Evolutionary conservation across 2,888 invertebrate species (phyloP).

Genomic region (Patella pellucida): DNA sequence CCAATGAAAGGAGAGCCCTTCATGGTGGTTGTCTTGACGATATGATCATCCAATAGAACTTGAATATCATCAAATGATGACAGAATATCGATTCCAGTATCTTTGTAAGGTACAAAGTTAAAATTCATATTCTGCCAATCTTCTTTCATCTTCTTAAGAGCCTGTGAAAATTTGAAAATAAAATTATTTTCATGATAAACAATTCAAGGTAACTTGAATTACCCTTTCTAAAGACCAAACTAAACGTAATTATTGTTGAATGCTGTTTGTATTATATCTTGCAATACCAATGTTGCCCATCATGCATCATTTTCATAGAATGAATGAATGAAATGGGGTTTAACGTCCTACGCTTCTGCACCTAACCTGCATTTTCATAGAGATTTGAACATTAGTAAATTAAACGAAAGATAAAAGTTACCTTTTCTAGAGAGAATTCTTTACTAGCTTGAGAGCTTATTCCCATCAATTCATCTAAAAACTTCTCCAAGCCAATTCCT

Average conservation of each 20-base stretch:
- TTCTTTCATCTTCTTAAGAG: conserved; percentile 67
- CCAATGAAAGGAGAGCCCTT: conserved; percentile 70
- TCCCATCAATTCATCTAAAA: conserved; percentile 63
- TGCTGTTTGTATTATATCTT: no score
- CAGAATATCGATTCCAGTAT: conserved; percentile 65
- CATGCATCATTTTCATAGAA: no score
- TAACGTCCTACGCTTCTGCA: no score
- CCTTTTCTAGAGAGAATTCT: conserved; percentile 70
- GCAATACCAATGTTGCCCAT: no score
- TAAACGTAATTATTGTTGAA: no score
- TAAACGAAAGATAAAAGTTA: conserved; percentile 28
- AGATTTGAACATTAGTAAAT: neutral
- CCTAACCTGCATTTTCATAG: no score
- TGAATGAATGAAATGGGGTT: no score
- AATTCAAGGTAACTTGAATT: no score
- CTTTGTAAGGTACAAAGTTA: conserved; percentile 67
- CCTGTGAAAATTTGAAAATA: conserved; percentile 44
- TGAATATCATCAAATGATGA: conserved; percentile 69
- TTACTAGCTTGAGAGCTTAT: conserved; percentile 70
- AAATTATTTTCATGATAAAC: no score
- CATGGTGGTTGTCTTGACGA: conserved; percentile 71
- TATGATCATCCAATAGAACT: conserved; percentile 69
- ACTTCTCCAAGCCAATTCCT: conserved; percentile 67
- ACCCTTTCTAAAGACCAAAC: no score
- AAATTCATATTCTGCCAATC: conserved; percentile 68